Base-by-base conservation (phyloP, 2,113 vertebrate genomes). In the Cololabis saira region DNA sequence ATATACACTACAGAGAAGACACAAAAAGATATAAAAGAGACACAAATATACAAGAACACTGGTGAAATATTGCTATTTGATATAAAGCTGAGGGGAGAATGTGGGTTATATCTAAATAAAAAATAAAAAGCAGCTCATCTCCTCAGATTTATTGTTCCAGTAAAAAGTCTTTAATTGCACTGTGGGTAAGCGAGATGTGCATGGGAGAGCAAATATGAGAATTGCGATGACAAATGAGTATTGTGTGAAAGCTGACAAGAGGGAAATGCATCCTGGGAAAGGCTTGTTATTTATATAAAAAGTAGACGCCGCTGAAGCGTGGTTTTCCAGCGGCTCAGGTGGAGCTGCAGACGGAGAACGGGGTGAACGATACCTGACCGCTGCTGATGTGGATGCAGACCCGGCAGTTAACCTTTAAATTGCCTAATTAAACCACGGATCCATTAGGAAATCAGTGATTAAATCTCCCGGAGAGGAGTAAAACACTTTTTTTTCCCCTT, bases 341-440 rank as follows among this genome's bases (percentile, higher is more conserved):
- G 45, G 21, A 55, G 48, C 44, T 60, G 67, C 73, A 44, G 66
- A 55, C 48, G 22, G 43, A 68, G 76, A 66, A 16, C 0, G 15
- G n/a, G 50, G 65, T 74, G 78, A 83, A 64, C 63, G 68, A 85
- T 71, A 53, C 40, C 44, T 67, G 70, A 69, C 37, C 12, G 6
- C 10, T n/a, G 24, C 69, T 66, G 65, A 76, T 24, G 77, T 64
- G 71, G 47, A 61, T 13, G 63, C 77, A 77, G 67, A 76, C 76
- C 84, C 62, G 79, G 84, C 82, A 80, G 82, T 90, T 91, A 90
- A 90, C 90, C 88, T 90, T 90, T 89, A 71, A 89, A 82, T 76
- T 83, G 76, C 65, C 81, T 89, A 85, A 91, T 90, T 86, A 89
- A 87, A 89, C 68, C 69, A 55, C 78, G 78, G 54, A 68, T 67